Percentiles rank a stretch among this genome's conserved stretches.
phyloP scores from a whole-genome alignment of 2,888 invertebrate genomes.

The Pristionchus japonicus region DNA sequence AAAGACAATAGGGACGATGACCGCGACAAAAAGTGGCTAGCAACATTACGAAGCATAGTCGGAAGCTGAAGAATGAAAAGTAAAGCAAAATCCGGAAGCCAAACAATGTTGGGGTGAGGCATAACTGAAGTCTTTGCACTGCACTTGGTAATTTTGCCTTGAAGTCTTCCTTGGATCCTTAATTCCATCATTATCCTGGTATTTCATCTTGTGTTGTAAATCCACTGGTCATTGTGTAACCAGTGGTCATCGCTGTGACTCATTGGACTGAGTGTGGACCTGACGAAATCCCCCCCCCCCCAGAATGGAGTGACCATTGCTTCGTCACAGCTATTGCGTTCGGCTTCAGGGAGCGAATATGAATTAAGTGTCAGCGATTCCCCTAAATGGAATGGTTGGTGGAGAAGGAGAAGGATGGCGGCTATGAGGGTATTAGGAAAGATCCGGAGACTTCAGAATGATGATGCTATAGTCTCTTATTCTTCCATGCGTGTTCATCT shows the following conservation, averaged over 20 bases:
- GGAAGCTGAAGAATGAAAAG: neutral
- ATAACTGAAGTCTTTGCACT: too few relatives aligned
- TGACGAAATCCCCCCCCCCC: neutral
- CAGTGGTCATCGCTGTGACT: neutral
- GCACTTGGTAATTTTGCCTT: too few relatives aligned
- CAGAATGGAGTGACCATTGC: neutral
- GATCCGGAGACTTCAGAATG: neutral
- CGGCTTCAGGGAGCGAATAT: too few relatives aligned
- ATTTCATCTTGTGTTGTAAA: too few relatives aligned
- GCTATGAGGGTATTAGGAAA: too few relatives aligned
- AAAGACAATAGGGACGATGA: neutral
- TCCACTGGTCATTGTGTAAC: neutral
- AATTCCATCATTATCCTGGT: too few relatives aligned
- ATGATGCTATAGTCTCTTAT: neutral
- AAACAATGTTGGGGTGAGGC: too few relatives aligned
- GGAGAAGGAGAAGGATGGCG: too few relatives aligned
- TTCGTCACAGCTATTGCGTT: neutral
- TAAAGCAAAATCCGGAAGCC: neutral
- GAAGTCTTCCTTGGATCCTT: too few relatives aligned
- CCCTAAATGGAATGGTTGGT: too few relatives aligned
- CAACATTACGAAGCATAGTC: constrained; percentile 36
- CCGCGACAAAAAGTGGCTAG: neutral
- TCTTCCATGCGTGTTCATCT: neutral
- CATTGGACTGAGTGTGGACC: neutral
- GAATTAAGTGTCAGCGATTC: too few relatives aligned